Base-by-base conservation (phyloP, 2,113 vertebrate genomes). In the Neogobius melanostomus region DNA sequence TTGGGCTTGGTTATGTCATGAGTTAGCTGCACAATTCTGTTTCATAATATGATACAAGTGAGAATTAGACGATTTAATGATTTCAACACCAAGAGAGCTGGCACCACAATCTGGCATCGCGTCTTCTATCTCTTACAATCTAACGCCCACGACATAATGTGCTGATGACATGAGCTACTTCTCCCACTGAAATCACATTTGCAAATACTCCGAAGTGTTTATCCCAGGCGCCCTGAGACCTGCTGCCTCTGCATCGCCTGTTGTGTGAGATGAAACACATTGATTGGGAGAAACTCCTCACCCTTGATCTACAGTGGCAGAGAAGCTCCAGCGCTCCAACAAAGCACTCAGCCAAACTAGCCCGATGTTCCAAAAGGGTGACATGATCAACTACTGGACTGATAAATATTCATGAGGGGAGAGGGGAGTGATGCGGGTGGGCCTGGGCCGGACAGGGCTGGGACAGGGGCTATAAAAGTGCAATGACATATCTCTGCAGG, bases 281-380 rank as follows among this genome's bases (percentile, higher is more conserved):
- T 76, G 74, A 85, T 60, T 63, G 69, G 68, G 69, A 83, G 63
- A 79, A 84, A 75, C 75, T 79, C 67, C 43, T 61, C 43, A 69
- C 73, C 74, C 71, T 82, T 82, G 73, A 82, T 80, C 70, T 82
- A 69, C 62, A 71, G 68, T 69, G 68, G 86, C 74, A 79, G 15
- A 74, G 72, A 77, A 75, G 76, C 77, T 74, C 64, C 43, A 62
- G 17, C 15, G 46, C 73, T 80, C 68, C 64, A 72, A 77, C 71
- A 87, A 86, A 79, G 65, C 84, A 79, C 78, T 83, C 82, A 79
- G 65, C 54, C 59, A 84, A 83, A 85, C 69, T 51, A 79, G 63
- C 71, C 52, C 49, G 52, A 61, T 59, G 61, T 10, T 67, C 47
- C 49, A 52, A 74, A 21, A 62, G 69, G 57, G 76, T 88, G 66